Evolutionary conservation across 2,888 invertebrate species (phyloP), one percentile per base, ranked within the genome.

Genomic region (Cryptosula pallasiana): DNA sequence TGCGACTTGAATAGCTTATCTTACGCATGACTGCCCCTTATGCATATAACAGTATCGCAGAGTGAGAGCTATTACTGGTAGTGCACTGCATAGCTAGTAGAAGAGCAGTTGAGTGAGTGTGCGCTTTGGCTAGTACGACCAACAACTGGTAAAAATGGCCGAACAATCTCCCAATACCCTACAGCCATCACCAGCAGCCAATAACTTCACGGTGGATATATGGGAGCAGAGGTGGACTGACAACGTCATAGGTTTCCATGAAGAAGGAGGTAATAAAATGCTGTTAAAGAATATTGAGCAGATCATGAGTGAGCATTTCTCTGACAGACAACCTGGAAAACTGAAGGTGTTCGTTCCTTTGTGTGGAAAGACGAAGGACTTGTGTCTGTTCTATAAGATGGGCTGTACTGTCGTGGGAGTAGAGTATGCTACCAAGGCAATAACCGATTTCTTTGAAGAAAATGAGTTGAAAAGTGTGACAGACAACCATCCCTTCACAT

Each of bases 331-430:
- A 23, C n/a, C 57, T 13, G 57, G n/a, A 23, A n/a, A 57, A 16
- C 5, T 69, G 16, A 20, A 29, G 32, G 69, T 69, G 69, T 29
- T 69, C n/a, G 69, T 69, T 3, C 69, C 69, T 13, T 29, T 69
- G 69, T 69, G 69, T 35, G 69, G 69, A 5, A 69, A 69, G n/a
- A 25, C 27, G 3, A 20, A 35, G 3, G 69, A 69, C 16, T 16
- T 69, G 69, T 35, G 27, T 23, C 57, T 57, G 13, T 23, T 57
- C 5, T 57, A 57, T 23, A 57, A 57, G 25, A 5, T 57, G 13
- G 57, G 57, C n/a, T 57, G 16, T 23, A 57, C 57, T 13, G 57
- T 57, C 13, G 57, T 57, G 16, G 57, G 57, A n/a, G n/a, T 57
- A 57, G 57, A 57, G 57, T 57, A 57, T 25, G 57, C 57, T 23